Base-by-base conservation (phyloP, 2,113 vertebrate genomes). In the Eulemur rufifrons region DNA sequence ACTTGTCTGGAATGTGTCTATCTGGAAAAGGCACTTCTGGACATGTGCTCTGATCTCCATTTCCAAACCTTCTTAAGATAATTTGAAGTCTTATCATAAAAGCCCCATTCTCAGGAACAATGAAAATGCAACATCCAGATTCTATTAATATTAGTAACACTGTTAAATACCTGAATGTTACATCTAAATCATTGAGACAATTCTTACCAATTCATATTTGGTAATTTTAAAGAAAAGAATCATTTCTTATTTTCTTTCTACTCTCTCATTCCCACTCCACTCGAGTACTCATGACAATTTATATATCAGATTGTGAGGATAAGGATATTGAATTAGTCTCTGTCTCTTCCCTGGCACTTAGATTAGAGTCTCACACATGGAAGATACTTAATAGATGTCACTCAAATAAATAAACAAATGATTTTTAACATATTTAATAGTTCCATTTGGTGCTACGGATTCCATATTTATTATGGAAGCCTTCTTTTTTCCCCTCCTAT, bases 141-240 rank as follows among this genome's bases (percentile, higher is more conserved):
- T 91, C 29, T 45, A 54, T 45, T n/a, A 78, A n/a, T 45, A 90
- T 54, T 54, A 54, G 6, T 54, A 54, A 94, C 23, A 45, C 8
- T 50, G 39, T 91, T 91, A 25, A 74, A 93, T 29, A 77, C n/a
- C 39, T 32, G 54, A 39, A 50, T 2, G 5, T 59, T 56, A 73
- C 32, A 47, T 13, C 20, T 52, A 54, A 89, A 85, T 52, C 78
- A 50, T 52, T 80, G 63, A 13, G 23, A 80, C 78, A 78, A 71
- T 80, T 71, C 45, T 89, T 78, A 61, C 27, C 21, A 89, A 68
- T 29, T 68, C 15, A 61, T 52, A 77, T 54, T 63, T 20, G 5
- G 12, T 29, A 69, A 93, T 54, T 86, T 89, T 64, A 86, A 93
- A 78, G 50, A 71, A 85, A 93, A 54, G 74, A 76, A n/a, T 81